Evolutionary conservation across 2,888 invertebrate genomes (phyloP).

Genomic region (Machimus atricapillus): DNA sequence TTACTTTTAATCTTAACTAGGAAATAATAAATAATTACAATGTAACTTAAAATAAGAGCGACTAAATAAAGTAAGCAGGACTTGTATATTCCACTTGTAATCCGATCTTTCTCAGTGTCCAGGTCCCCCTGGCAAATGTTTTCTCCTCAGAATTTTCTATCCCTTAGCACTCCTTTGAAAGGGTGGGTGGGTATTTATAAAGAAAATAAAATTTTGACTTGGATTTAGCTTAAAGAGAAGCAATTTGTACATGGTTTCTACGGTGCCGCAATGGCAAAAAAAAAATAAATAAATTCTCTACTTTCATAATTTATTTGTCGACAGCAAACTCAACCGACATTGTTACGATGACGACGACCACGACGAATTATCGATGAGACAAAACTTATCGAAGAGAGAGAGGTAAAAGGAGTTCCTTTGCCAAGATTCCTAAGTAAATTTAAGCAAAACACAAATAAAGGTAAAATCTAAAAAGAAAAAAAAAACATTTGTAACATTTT

Average conservation of each 20-base stretch:
- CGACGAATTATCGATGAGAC: not conserved
- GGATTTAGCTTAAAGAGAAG: constrained; percentile 12
- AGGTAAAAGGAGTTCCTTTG: constrained; percentile 34
- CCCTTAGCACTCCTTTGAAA: not conserved
- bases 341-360: not conserved
- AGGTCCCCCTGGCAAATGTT: not conserved
- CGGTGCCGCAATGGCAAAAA: not conserved
- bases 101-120: not conserved
- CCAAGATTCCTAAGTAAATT: constrained; percentile 33
- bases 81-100: constrained; percentile 38
- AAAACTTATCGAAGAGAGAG: constrained; percentile 4
- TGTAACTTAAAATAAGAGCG: constrained; percentile 32
- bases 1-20: constrained; percentile 29
- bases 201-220: not conserved
- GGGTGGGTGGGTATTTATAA: not conserved
- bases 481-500: constrained; percentile 29
- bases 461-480: not conserved
- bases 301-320: not conserved
- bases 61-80: constrained; percentile 29
- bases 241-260: not conserved
- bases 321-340: not conserved
- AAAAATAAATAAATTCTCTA: not conserved
- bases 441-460: constrained; percentile 9
- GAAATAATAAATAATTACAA: constrained; percentile 40
- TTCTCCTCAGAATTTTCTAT: not conserved